Conservation (phyloP, 2,113 vertebrate genomes). For the Eira barbara region DNA sequence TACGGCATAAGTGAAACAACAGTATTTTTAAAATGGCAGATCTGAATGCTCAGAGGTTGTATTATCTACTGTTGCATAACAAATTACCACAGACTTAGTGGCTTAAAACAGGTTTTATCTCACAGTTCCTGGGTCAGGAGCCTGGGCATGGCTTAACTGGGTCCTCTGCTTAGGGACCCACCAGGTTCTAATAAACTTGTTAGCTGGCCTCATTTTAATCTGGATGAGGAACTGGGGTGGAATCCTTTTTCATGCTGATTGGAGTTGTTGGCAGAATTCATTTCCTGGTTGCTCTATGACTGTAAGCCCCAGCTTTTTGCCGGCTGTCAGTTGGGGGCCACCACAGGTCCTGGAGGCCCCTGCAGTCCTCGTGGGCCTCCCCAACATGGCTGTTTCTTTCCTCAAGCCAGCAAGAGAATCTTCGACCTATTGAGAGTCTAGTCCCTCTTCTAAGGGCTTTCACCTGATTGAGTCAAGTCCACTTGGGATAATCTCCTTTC, state of each 20-base stretch:
- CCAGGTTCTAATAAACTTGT: not conserved
- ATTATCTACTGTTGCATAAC: not conserved
- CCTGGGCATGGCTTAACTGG: not conserved
- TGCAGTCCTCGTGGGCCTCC: too few relatives aligned
- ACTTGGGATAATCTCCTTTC: not conserved
- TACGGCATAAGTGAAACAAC: not conserved
- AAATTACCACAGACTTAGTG: not conserved
- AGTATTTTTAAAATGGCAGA: constrained; percentile 29
- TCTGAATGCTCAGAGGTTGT: not conserved
- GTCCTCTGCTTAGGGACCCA: not conserved
- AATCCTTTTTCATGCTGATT: not conserved
- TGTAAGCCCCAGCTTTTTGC: not conserved
- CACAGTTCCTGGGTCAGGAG: not conserved
- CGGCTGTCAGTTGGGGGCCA: not conserved
- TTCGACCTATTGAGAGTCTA: not conserved
- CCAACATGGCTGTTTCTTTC: not conserved
- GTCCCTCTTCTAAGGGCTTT: not conserved
- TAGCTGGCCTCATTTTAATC: not conserved
- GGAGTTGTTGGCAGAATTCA: not conserved
- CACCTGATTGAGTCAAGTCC: not conserved
- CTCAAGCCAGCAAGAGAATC: not conserved
- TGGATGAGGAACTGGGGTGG: not conserved
- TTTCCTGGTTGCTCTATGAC: not conserved
- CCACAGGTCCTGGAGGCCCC: not conserved
- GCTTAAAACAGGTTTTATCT: not conserved